Conservation (phyloP, 2,888 invertebrate species). For the Tholera decimalis region DNA sequence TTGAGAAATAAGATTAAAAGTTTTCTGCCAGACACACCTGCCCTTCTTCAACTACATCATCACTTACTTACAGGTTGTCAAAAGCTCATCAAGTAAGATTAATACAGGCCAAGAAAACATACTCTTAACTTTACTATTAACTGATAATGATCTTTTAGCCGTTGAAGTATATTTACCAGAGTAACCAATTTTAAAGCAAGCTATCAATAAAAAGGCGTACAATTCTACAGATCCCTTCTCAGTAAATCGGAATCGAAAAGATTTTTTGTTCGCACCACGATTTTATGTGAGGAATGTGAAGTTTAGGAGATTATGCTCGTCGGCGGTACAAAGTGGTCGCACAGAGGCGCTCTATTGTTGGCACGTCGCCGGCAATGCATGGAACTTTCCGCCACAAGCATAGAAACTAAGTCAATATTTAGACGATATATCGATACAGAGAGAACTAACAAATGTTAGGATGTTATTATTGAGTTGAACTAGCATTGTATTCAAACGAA, state of each 20-base stretch:
- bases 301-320: slow-evolving; percentile 81
- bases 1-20: not conserved
- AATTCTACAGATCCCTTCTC: slow-evolving; percentile 55
- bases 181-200: slow-evolving; percentile 6
- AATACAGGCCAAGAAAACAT: not conserved
- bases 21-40: not conserved
- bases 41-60: not conserved
- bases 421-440: slow-evolving; percentile 53
- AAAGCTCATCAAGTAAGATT: too few relatives aligned
- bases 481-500: slow-evolving; percentile 20
- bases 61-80: too few relatives aligned
- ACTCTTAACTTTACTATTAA: too few relatives aligned
- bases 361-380: slow-evolving; percentile 52
- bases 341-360: slow-evolving; percentile 63
- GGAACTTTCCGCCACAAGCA: slow-evolving; percentile 52
- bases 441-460: slow-evolving; percentile 29
- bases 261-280: slow-evolving; percentile 78
- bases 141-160: too few relatives aligned
- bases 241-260: slow-evolving; percentile 53
- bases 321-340: slow-evolving; percentile 65
- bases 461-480: slow-evolving; percentile 26
- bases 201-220: slow-evolving; percentile 37
- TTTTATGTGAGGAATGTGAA: slow-evolving; percentile 88
- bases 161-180: not conserved
- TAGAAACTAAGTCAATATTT: slow-evolving; percentile 62